Evolutionary conservation across 2,888 invertebrate genomes (phyloP).

Genomic region (Formica aserva): DNA sequence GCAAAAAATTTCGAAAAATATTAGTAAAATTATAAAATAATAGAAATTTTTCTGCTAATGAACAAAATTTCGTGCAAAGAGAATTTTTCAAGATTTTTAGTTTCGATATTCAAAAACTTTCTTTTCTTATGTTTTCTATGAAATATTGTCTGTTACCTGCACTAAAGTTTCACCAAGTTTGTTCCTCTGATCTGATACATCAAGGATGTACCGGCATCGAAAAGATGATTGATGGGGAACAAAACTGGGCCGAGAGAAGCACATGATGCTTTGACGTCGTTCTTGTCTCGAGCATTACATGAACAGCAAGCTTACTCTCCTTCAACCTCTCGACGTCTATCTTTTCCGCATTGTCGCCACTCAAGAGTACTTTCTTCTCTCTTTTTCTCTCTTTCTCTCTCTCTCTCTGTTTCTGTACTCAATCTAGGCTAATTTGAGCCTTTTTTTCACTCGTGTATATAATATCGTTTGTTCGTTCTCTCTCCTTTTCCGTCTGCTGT

Average conservation of each 20-base stretch:
- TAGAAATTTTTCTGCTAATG: neutral
- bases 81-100: neutral
- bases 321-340: constrained; percentile 28
- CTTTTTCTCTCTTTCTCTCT: neutral
- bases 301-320: neutral
- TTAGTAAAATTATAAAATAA: neutral
- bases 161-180: neutral
- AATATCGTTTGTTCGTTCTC: neutral
- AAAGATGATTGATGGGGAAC: constrained; percentile 18
- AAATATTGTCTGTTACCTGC: neutral
- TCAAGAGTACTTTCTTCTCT: neutral
- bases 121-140: neutral
- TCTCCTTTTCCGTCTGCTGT: neutral
- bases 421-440: neutral
- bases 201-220: neutral
- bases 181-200: neutral
- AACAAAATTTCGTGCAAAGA: neutral
- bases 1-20: neutral
- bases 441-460: neutral
- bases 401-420: neutral
- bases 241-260: constrained; percentile 37
- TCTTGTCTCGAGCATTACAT: neutral
- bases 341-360: constrained; percentile 18
- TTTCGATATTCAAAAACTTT: neutral
- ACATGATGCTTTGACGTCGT: constrained; percentile 38